These are phyloP conservation scores for Mimachlamys varia DNA, from an alignment of 2,888 invertebrate genomes.

Conservation along the genomic window DNA sequence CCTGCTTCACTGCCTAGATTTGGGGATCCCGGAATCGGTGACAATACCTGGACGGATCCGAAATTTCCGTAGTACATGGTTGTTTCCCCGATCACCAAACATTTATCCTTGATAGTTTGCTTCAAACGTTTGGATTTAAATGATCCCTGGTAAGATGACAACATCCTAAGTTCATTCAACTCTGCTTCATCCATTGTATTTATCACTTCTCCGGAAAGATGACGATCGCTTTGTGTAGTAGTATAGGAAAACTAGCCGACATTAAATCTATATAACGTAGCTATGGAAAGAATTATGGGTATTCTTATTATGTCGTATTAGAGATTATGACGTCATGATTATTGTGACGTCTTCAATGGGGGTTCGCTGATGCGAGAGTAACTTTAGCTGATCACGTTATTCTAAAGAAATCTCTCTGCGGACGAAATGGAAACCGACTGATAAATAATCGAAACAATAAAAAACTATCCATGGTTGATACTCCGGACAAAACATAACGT, in stretches of 20 bases:
- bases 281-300: slow-evolving; percentile 14
- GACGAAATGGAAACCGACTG: too few relatives aligned
- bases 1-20: background rate
- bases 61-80: slow-evolving; percentile 12
- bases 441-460: too few relatives aligned
- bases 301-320: background rate
- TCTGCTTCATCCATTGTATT: background rate
- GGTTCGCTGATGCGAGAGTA: background rate
- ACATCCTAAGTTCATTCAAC: background rate
- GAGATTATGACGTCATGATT: background rate
- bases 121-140: background rate
- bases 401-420: too few relatives aligned
- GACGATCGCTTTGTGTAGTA: background rate
- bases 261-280: background rate
- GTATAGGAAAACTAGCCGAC: background rate
- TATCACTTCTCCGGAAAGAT: background rate
- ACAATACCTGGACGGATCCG: background rate
- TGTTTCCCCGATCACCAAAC: slow-evolving; percentile 14
- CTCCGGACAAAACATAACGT: too few relatives aligned
- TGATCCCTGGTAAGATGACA: background rate
- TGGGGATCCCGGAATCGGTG: background rate
- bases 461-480: too few relatives aligned
- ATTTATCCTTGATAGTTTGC: slow-evolving; percentile 10
- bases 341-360: background rate
- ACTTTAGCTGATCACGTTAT: background rate